Conservation (phyloP, 2,797 vertebrate species). For the Hyperoplus lanceolatus region DNA sequence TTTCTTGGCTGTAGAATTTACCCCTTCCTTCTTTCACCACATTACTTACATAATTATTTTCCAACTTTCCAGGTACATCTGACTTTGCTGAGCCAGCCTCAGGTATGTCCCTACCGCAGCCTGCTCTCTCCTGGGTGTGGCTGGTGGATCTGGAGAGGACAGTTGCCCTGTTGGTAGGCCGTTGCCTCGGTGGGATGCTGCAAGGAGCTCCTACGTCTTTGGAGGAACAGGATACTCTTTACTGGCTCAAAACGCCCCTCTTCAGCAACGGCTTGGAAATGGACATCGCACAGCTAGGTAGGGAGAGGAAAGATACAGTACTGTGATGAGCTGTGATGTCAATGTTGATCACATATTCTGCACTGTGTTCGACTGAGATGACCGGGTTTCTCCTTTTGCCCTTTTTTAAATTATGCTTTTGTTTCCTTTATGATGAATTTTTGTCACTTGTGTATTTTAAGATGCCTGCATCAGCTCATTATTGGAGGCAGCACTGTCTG, state of each 20-base stretch:
- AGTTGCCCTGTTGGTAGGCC: slow-evolving; percentile 92
- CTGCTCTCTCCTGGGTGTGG: slow-evolving; percentile 95
- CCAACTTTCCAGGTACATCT: slow-evolving; percentile 85
- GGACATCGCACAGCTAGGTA: slow-evolving; percentile 94
- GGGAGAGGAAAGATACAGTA: background rate
- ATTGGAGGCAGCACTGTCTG: slow-evolving; percentile 94
- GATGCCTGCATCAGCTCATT: slow-evolving; percentile 94
- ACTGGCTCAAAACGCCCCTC: slow-evolving; percentile 96
- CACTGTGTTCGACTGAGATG: background rate
- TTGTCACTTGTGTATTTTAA: slow-evolving; percentile 57
- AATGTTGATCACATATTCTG: background rate
- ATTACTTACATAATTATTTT: background rate
- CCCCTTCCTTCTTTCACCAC: background rate
- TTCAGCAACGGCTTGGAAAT: slow-evolving; percentile 96
- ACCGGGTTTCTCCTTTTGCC: background rate
- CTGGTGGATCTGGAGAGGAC: slow-evolving; percentile 97
- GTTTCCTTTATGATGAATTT: slow-evolving; percentile 13
- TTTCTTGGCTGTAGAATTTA: background rate
- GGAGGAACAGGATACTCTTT: slow-evolving; percentile 95
- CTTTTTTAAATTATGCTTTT: background rate
- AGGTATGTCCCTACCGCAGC: slow-evolving; percentile 86
- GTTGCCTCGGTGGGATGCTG: slow-evolving; percentile 97
- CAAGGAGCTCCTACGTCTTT: slow-evolving; percentile 92
- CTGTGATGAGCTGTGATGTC: background rate
- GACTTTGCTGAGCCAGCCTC: slow-evolving; percentile 90